Evolutionary conservation across 2,888 invertebrate genomes (phyloP).

Genomic region (Drosophila paramelanica): DNA sequence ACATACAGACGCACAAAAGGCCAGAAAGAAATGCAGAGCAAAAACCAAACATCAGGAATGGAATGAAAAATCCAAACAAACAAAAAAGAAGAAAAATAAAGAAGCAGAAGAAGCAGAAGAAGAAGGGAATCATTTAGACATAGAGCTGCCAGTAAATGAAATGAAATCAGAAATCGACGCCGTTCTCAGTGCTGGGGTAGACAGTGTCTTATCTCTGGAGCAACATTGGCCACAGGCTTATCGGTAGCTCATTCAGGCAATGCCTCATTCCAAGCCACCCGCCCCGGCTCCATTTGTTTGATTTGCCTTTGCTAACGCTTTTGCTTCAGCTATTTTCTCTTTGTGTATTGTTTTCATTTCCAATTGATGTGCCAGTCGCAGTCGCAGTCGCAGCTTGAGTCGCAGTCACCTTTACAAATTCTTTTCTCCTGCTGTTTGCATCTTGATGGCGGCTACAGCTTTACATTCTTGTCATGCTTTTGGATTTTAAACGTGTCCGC

Average conservation of each 20-base stretch:
- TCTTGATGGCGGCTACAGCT: constrained; percentile 38
- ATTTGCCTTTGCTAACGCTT: constrained; percentile 39
- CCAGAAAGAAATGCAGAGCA: constrained; percentile 39
- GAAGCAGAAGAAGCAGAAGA: neutral
- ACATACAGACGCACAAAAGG: constrained; percentile 28
- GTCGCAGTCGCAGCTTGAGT: constrained; percentile 7
- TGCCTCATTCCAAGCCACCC: constrained; percentile 1
- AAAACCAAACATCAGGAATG: constrained; percentile 50
- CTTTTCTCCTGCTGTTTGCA: constrained; percentile 22
- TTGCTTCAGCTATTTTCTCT: constrained; percentile 16
- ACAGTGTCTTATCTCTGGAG: constrained; percentile 45
- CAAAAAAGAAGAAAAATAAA: neutral
- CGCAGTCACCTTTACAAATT: constrained; percentile 2
- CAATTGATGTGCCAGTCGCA: constrained; percentile 36
- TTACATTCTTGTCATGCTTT: neutral
- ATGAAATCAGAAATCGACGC: constrained; percentile 71
- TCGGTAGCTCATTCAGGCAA: constrained; percentile 30
- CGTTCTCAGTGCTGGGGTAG: neutral
- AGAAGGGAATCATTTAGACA: constrained; percentile 54
- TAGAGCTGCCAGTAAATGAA: constrained; percentile 38
- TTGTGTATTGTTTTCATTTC: constrained; percentile 29
- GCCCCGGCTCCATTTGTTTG: constrained; percentile 48
- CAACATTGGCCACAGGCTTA: constrained; percentile 52
- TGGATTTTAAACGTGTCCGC: neutral
- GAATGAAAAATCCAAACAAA: constrained; percentile 18